Evolutionary conservation across 2,113 vertebrate species (phyloP).

Genomic region (Coracopsis vasa): DNA sequence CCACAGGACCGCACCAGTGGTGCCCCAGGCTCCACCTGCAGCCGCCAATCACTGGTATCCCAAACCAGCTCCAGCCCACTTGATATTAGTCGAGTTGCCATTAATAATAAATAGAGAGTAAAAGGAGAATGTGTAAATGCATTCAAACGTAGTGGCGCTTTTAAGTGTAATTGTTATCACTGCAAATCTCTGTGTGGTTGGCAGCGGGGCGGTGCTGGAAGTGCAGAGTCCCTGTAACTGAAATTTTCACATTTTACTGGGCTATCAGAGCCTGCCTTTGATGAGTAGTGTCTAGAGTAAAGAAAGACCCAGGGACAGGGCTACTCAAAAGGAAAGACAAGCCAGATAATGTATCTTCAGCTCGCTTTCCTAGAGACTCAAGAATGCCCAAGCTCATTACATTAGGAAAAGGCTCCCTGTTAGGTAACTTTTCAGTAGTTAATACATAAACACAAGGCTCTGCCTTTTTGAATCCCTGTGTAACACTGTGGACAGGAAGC

Average conservation of each 20-base stretch:
- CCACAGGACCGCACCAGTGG: too few relatives aligned
- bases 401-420: neutral
- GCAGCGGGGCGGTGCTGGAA: constrained; percentile 24
- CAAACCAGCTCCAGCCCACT: too few relatives aligned
- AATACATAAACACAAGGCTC: neutral
- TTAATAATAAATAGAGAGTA: constrained; percentile 67
- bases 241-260: neutral
- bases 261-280: neutral
- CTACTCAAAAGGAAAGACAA: neutral
- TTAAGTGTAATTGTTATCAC: constrained; percentile 41
- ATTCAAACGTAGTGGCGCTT: constrained; percentile 42
- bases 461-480: neutral
- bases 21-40: too few relatives aligned
- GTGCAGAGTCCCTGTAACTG: neutral
- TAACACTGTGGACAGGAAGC: neutral
- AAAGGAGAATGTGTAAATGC: constrained; percentile 63
- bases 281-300: neutral
- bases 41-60: too few relatives aligned
- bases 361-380: neutral
- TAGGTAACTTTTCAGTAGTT: constrained; percentile 30
- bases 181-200: neutral
- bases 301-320: neutral
- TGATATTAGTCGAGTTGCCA: constrained; percentile 27
- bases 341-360: neutral
- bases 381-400: neutral